A percentile compares a stretch with the other conserved stretches of the same genome.
Conservation (phyloP, 2,888 invertebrate species). For the Tetrapedia diversipes region DNA sequence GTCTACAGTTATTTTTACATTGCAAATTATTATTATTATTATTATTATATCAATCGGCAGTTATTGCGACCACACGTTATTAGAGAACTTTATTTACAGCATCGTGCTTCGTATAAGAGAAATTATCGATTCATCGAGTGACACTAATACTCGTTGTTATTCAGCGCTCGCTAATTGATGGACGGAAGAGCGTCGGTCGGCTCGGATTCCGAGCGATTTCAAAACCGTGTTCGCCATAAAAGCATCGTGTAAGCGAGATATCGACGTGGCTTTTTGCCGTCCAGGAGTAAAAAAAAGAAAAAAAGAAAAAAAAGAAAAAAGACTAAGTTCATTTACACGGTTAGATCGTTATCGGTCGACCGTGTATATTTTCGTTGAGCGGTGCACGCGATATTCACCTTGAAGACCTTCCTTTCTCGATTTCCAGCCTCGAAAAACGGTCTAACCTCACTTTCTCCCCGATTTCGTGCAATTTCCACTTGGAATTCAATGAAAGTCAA, state of each 20-base stretch:
- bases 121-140: neutral
- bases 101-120: too few relatives aligned
- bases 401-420: neutral
- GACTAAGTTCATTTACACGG: constrained; percentile 5
- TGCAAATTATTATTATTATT: too few relatives aligned
- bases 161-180: neutral
- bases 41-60: too few relatives aligned
- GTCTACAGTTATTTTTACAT: too few relatives aligned
- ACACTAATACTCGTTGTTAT: neutral
- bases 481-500: neutral
- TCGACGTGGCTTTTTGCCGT: neutral
- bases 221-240: neutral
- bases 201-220: neutral
- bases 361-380: neutral
- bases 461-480: neutral
- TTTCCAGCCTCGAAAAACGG: neutral
- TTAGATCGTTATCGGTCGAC: constrained; percentile 11
- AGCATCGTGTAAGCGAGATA: constrained; percentile 10
- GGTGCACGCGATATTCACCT: constrained; percentile 4
- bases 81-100: too few relatives aligned
- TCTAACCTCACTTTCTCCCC: neutral
- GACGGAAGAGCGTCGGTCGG: neutral
- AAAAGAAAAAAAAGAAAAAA: neutral
- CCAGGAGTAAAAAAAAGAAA: too few relatives aligned
- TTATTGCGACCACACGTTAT: too few relatives aligned